Conservation (phyloP, 1,140 invertebrate species). For the Aphaenogaster ashmeadi region DNA sequence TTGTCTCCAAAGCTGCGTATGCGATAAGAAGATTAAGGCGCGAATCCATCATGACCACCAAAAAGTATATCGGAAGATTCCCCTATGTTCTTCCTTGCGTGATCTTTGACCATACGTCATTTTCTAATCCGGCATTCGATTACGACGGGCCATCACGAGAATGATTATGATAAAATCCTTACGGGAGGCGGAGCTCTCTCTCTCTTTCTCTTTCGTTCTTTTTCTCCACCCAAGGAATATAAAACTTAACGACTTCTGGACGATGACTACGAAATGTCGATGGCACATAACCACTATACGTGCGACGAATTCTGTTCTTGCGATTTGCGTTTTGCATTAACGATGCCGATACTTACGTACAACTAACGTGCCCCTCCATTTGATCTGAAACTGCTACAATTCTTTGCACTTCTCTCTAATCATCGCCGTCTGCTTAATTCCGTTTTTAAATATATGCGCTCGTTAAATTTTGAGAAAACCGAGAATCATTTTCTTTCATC, state of each 20-base stretch:
- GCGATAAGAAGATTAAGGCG: not conserved
- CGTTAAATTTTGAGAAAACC: not conserved
- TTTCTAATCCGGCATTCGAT: slow-evolving; percentile 56
- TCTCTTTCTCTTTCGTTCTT: not conserved
- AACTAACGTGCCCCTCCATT: not conserved
- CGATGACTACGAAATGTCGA: slow-evolving; percentile 50
- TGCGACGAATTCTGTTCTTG: slow-evolving; percentile 39
- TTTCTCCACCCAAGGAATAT: slow-evolving; percentile 19
- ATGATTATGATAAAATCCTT: slow-evolving; percentile 60
- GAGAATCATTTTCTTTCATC: not conserved
- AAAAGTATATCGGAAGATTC: not conserved
- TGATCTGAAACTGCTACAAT: not conserved
- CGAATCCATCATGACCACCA: not conserved
- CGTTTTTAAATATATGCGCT: not conserved
- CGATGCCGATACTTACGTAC: not conserved
- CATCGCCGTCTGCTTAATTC: not conserved
- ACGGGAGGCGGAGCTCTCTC: not conserved
- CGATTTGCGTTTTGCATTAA: slow-evolving; percentile 54
- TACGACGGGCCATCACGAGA: slow-evolving; percentile 46
- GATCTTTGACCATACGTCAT: slow-evolving; percentile 42
- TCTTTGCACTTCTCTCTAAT: not conserved
- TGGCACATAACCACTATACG: slow-evolving; percentile 37
- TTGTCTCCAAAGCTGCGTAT: not conserved
- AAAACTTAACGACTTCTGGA: slow-evolving; percentile 56
- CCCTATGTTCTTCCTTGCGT: not conserved